Percentiles rank a stretch among this genome's conserved stretches.
Conservation (phyloP, 2,797 vertebrate genomes). For the Bradypodion pumilum region DNA sequence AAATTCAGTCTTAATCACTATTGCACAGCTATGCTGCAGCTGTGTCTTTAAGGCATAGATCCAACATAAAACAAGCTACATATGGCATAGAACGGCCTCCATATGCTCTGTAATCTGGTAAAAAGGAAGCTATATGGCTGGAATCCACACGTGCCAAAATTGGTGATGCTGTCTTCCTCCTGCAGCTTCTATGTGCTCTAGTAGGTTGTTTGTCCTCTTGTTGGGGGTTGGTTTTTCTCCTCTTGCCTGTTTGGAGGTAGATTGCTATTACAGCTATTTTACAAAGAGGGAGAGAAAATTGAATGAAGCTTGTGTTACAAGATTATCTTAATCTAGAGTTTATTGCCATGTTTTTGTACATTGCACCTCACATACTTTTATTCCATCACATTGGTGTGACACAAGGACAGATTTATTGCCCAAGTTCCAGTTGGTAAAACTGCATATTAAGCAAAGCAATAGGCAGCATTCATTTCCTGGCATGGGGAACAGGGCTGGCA, state of each 20-base stretch:
- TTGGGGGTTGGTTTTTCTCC: too few relatives aligned
- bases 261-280: background rate
- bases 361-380: background rate
- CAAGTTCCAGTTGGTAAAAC: background rate
- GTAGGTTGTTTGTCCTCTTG: too few relatives aligned
- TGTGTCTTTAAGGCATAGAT: slow-evolving; percentile 19
- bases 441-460: background rate
- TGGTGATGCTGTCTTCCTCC: too few relatives aligned
- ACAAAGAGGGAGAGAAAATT: background rate
- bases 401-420: background rate
- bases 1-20: background rate
- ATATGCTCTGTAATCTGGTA: too few relatives aligned
- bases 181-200: too few relatives aligned
- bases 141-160: too few relatives aligned
- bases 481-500: background rate
- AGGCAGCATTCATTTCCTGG: background rate
- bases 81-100: rapidly evolving
- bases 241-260: too few relatives aligned
- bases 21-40: background rate
- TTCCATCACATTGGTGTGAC: background rate
- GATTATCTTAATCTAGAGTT: background rate
- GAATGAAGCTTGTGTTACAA: background rate
- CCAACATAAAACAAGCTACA: slow-evolving; percentile 23
- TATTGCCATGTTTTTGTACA: background rate
- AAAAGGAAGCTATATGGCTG: too few relatives aligned